phyloP scores from a whole-genome alignment of 2,113 vertebrate genomes.

The Anarhynchus alexandrinus region DNA sequence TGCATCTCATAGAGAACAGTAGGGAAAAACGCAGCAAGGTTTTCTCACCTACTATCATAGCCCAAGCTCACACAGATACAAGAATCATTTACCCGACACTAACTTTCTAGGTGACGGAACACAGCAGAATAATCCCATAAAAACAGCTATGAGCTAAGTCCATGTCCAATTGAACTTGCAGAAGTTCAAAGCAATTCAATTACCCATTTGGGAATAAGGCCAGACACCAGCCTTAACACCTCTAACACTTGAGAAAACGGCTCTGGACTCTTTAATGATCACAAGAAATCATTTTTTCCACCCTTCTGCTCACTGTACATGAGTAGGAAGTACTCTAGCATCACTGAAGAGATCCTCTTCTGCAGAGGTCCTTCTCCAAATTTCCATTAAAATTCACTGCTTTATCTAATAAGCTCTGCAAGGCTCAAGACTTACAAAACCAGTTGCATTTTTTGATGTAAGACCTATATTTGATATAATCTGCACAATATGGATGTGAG shows the following conservation, averaged over 20 bases:
- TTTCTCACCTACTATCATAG: background rate
- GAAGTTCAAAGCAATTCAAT: conserved; percentile 58
- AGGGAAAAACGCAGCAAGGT: background rate
- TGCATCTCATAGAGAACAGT: background rate
- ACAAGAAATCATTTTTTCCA: conserved; percentile 21
- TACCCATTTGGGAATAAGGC: conserved; percentile 49
- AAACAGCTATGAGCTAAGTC: background rate
- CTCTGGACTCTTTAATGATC: conserved; percentile 42
- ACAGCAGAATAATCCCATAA: conserved; percentile 29
- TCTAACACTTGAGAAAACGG: conserved; percentile 36
- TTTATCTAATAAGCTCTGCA: background rate
- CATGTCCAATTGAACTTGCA: conserved; percentile 35
- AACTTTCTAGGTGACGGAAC: conserved; percentile 5
- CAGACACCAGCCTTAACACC: conserved; percentile 50
- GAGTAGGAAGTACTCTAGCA: background rate
- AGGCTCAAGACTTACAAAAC: background rate
- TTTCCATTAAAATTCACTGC: conserved; percentile 1
- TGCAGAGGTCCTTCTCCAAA: background rate
- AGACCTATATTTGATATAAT: conserved; percentile 6
- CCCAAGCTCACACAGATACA: background rate
- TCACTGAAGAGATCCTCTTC: background rate
- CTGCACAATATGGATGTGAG: conserved; percentile 11
- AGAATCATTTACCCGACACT: background rate
- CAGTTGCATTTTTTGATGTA: background rate
- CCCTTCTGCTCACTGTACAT: background rate